Base-by-base conservation (phyloP, 2,113 vertebrate species). In the Tinamus guttatus region DNA sequence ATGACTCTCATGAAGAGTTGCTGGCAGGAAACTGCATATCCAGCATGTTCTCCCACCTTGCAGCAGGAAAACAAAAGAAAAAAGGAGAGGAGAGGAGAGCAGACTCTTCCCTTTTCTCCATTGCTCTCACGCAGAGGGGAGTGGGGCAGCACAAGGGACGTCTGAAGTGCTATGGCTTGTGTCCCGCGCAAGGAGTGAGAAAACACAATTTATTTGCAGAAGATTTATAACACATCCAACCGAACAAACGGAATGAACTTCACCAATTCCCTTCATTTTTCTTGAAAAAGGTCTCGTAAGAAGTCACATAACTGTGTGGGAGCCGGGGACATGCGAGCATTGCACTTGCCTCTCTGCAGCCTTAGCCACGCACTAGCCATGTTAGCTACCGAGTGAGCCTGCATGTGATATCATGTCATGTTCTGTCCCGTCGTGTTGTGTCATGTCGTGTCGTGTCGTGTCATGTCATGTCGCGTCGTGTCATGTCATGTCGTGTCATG, bases 21-120 rank as follows among this genome's bases (percentile, higher is more conserved):
- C 16, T 7, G 7, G 3, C 21, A 15, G 34, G 64, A 17, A 12
- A 13, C 5, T 32, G 1, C 7, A 36, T 10, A 28, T 2, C 2
- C 36, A 7, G 9, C 2, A 5, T 64, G 7, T 3, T 40, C 30
- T 40, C 36, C 28, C 32, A 11, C 41, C n/a, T 8, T 4, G 25
- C 15, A 5, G 43, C 40, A 47, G 45, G 45, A n/a, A n/a, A n/a
- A n/a, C n/a, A n/a, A n/a, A n/a, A n/a, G n/a, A n/a, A n/a, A n/a
- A n/a, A n/a, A 19, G 16, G 18, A 47, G 18, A 47, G 21, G 11
- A 22, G 11, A 51, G 22, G 21, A 20, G 22, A 24, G 10, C 21
- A 11, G 43, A 47, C 32, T 11, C 3, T 8, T 8, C 16, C 8
- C 4, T 6, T 7, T 9, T 14, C 34, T 7, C 22, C 8, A 43